These are phyloP conservation scores for Lutraria rhynchaena DNA, from an alignment of 1,140 invertebrate species.

Conservation along the genomic window DNA sequence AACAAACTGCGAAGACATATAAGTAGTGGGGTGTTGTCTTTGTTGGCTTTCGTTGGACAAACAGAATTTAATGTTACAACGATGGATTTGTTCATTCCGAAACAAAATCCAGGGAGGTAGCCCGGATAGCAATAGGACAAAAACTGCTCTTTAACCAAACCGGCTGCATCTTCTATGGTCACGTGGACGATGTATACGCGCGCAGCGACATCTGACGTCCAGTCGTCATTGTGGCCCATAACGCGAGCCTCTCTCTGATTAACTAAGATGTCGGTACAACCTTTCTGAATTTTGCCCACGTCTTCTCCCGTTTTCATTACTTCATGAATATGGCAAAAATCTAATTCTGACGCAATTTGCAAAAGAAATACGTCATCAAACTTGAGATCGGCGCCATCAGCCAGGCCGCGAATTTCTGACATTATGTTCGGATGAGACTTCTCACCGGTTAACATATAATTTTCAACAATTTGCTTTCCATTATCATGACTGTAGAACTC, in stretches of 20 bases:
- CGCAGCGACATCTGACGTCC: constrained; percentile 10
- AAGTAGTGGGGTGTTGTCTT: background rate
- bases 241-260: constrained; percentile 4
- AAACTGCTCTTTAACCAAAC: constrained; percentile 11
- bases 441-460: background rate
- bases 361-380: constrained; percentile 37
- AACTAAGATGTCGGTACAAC: constrained; percentile 43
- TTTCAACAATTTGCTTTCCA: background rate
- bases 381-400: background rate
- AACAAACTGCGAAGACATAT: constrained; percentile 23
- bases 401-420: constrained; percentile 35
- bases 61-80: constrained; percentile 33
- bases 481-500: background rate
- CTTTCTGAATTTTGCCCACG: background rate
- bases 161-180: background rate
- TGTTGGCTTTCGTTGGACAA: background rate
- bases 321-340: constrained; percentile 4
- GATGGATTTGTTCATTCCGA: constrained; percentile 39
- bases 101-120: constrained; percentile 22
- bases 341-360: constrained; percentile 36
- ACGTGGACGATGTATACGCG: constrained; percentile 35
- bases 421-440: constrained; percentile 8
- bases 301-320: background rate
- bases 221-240: constrained; percentile 50
- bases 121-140: constrained; percentile 30